phyloP scores from a whole-genome alignment of 1,140 invertebrate species.

The Drosophila truncata region DNA sequence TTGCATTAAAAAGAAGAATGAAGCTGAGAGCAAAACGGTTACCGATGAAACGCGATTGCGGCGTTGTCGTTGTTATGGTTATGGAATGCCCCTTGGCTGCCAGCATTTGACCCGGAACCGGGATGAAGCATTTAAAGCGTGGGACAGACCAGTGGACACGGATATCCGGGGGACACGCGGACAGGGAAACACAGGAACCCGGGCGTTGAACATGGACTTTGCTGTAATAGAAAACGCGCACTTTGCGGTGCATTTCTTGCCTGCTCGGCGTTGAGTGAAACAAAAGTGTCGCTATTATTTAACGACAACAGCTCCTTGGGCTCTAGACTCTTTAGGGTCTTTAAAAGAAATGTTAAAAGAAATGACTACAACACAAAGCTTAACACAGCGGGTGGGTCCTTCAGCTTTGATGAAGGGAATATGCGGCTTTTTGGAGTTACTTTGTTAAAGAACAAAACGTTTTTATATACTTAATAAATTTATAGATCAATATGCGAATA shows the following conservation, averaged over 20 bases:
- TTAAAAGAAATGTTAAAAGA: slow-evolving; percentile 61
- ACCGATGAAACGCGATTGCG: slow-evolving; percentile 46
- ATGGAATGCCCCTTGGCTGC: slow-evolving; percentile 62
- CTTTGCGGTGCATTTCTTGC: slow-evolving; percentile 68
- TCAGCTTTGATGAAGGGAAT: not conserved
- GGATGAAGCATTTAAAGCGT: slow-evolving; percentile 68
- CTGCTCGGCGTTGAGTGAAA: slow-evolving; percentile 55
- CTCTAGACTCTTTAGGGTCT: slow-evolving; percentile 40
- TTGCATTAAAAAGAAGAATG: slow-evolving; percentile 14
- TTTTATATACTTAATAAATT: not conserved
- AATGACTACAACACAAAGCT: slow-evolving; percentile 40
- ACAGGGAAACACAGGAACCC: slow-evolving; percentile 10
- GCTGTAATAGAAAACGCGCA: slow-evolving; percentile 76
- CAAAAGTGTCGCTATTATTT: slow-evolving; percentile 81
- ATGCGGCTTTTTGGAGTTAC: not conserved
- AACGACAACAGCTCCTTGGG: slow-evolving; percentile 70
- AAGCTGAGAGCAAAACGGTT: slow-evolving; percentile 20
- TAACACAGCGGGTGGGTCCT: slow-evolving; percentile 12
- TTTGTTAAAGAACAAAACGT: not conserved
- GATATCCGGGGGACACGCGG: slow-evolving; percentile 18
- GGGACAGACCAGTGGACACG: slow-evolving; percentile 23
- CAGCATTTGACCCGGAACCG: slow-evolving; percentile 69
- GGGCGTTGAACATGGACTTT: slow-evolving; percentile 44
- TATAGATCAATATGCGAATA: not conserved
- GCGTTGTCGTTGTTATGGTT: slow-evolving; percentile 73